Evolutionary conservation across 1,140 invertebrate genomes (phyloP).

Genomic region (Drosophila nasuta): DNA sequence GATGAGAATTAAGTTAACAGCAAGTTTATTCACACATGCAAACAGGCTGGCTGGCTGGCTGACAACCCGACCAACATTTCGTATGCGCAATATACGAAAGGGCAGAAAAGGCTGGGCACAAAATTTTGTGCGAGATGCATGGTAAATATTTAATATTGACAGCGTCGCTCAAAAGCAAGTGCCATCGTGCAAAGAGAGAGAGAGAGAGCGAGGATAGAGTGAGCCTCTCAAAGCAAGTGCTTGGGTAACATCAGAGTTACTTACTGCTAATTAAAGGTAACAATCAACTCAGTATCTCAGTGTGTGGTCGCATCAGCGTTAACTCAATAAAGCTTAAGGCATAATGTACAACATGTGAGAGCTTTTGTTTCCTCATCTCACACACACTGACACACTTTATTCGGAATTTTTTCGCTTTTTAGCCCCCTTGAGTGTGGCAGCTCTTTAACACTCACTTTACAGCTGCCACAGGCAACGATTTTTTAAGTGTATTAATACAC

Average conservation of each 20-base stretch:
- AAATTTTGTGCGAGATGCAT: constrained; percentile 47
- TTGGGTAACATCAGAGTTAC: constrained; percentile 8
- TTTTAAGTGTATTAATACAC: constrained; percentile 74
- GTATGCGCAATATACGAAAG: constrained; percentile 51
- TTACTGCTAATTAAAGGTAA: constrained; percentile 37
- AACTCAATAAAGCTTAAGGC: constrained; percentile 60
- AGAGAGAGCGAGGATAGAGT: neutral
- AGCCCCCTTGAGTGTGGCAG: constrained; percentile 44
- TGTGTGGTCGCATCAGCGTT: constrained; percentile 45
- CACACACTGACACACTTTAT: neutral
- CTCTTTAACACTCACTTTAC: constrained; percentile 73
- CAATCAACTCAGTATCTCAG: neutral
- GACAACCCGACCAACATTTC: constrained; percentile 34
- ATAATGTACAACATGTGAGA: constrained; percentile 20
- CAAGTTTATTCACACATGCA: constrained; percentile 23
- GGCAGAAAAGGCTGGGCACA: constrained; percentile 18
- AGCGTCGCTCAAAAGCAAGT: constrained; percentile 25
- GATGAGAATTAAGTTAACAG: constrained; percentile 43
- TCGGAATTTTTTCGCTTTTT: neutral
- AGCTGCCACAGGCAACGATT: constrained; percentile 18
- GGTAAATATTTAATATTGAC: constrained; percentile 72
- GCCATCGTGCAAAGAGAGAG: neutral
- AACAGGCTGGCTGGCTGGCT: neutral
- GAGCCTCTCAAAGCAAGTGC: neutral
- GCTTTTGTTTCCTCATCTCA: neutral